Evolutionary conservation across 2,113 vertebrate genomes (phyloP).

Genomic region (Collichthys lucidus): DNA sequence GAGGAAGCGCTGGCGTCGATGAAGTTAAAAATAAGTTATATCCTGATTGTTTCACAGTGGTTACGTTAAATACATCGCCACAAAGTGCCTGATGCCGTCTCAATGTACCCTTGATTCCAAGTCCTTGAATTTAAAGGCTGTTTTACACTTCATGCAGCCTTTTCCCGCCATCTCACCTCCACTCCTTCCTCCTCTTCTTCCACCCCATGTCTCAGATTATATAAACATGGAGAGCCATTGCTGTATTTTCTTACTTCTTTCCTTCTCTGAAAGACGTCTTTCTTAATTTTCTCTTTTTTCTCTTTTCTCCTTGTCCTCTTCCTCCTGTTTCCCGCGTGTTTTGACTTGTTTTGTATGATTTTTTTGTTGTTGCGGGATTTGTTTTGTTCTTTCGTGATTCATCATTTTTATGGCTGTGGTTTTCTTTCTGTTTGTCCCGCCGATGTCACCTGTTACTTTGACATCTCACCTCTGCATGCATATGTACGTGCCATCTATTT

Average conservation of each 20-base stretch:
- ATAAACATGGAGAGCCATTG: conserved; percentile 89
- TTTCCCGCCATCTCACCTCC: not conserved
- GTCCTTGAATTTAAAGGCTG: not conserved
- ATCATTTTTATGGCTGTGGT: conserved; percentile 17
- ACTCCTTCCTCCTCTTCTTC: conserved; percentile 52
- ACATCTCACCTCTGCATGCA: conserved; percentile 29
- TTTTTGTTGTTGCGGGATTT: conserved; percentile 51
- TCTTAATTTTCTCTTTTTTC: conserved; percentile 90
- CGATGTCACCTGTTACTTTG: conserved; percentile 53
- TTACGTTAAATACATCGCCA: too few relatives aligned
- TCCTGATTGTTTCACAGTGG: too few relatives aligned
- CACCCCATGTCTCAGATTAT: conserved; percentile 68
- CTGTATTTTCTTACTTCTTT: conserved; percentile 83
- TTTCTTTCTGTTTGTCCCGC: conserved; percentile 35
- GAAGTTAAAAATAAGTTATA: too few relatives aligned
- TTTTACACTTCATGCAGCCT: not conserved
- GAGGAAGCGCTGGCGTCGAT: too few relatives aligned
- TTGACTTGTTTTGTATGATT: conserved; percentile 67
- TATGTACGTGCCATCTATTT: conserved; percentile 51
- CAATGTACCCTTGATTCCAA: too few relatives aligned
- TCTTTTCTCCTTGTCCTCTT: conserved; percentile 77
- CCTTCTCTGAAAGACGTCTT: conserved; percentile 84
- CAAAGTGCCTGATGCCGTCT: too few relatives aligned
- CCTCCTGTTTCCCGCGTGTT: conserved; percentile 39
- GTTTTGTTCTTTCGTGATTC: conserved; percentile 42